These are phyloP conservation scores for Neomonachus schauinslandi DNA, from an alignment of 2,113 vertebrate genomes.

Conservation along the genomic window DNA sequence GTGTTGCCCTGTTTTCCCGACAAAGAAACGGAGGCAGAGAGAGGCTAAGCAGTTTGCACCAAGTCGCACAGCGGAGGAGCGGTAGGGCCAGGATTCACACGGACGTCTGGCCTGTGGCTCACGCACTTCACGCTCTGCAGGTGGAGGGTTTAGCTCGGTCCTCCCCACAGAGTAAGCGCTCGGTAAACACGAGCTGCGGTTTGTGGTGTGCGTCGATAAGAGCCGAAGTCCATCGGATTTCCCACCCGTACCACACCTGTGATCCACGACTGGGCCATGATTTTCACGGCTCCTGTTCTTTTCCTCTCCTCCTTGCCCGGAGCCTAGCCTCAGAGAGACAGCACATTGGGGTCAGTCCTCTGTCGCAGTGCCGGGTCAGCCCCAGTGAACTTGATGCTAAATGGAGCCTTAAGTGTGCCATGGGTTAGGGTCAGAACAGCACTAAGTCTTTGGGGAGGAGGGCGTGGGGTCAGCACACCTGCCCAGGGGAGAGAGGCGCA, in stretches of 20 bases:
- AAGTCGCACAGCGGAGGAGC: neutral
- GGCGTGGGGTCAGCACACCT: neutral
- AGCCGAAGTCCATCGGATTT: neutral
- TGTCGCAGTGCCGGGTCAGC: neutral
- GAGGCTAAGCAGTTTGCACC: neutral
- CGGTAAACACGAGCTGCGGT: neutral
- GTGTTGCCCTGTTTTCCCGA: neutral
- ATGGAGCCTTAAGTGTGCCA: neutral
- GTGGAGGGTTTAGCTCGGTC: neutral
- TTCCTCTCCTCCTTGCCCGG: neutral
- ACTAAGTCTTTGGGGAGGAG: neutral
- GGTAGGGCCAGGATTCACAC: neutral
- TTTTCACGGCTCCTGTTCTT: neutral
- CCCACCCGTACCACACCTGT: neutral
- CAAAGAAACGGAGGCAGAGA: neutral
- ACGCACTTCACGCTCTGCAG: neutral
- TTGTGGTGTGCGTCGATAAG: neutral
- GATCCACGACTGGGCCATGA: neutral
- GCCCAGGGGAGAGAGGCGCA: neutral
- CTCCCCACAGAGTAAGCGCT: neutral
- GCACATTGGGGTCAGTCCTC: neutral
- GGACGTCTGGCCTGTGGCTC: neutral
- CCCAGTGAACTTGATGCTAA: neutral
- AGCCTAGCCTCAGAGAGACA: neutral
- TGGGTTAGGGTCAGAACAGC: neutral